Percentiles rank a stretch among this genome's conserved stretches.
Evolutionary conservation across 2,113 vertebrate species (phyloP).

Genomic region (Chunga burmeisteri): DNA sequence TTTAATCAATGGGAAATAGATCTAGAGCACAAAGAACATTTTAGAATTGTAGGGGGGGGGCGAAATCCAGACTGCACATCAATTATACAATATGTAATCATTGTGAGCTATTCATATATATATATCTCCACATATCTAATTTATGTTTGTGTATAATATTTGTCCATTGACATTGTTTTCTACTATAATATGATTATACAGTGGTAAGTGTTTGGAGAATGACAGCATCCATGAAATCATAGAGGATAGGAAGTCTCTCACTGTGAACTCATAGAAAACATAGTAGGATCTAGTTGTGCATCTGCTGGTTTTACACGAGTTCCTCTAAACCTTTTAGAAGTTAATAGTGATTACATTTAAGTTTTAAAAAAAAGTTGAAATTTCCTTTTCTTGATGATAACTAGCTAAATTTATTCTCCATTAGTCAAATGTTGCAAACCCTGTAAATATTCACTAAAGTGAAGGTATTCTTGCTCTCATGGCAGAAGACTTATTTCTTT

Average conservation of each 20-base stretch:
- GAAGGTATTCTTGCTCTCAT: not conserved
- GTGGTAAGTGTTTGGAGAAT: not conserved
- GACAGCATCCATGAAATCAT: not conserved
- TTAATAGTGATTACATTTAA: not conserved
- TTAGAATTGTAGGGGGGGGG: not conserved
- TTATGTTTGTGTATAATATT: not conserved
- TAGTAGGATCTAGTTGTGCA: not conserved
- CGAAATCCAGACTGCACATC: not conserved
- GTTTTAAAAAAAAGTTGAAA: not conserved
- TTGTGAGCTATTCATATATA: not conserved
- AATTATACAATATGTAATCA: not conserved
- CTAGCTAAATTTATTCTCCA: not conserved
- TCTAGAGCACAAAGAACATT: not conserved
- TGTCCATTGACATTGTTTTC: not conserved
- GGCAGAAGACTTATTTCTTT: not conserved
- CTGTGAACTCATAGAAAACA: not conserved
- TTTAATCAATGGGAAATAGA: not conserved
- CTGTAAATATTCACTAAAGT: not conserved
- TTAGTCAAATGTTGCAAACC: not conserved
- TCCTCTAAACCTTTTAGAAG: not conserved
- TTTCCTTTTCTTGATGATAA: not conserved
- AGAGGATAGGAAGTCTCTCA: not conserved
- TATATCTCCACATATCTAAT: not conserved
- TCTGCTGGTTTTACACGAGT: not conserved
- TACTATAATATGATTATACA: not conserved